Evolutionary conservation across 92 coral and sea anemone species (phyloP), one percentile per base, ranked within the genome.

Genomic region (Pocillopora meandrina): DNA sequence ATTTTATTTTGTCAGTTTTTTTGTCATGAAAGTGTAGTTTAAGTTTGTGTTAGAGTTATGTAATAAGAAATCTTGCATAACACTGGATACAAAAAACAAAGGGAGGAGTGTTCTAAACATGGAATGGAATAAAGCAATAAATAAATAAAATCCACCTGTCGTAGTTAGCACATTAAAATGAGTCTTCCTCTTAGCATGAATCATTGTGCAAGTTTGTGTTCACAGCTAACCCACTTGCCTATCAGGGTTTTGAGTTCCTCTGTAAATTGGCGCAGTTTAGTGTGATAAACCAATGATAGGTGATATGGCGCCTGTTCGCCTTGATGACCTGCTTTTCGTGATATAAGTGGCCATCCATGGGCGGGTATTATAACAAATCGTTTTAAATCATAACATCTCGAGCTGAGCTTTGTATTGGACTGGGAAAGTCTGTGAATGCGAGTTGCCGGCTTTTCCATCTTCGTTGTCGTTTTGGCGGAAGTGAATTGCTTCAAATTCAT

Each of bases 81-180:
- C 19, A 20, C 33, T 18, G 12, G 6, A 15, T 65, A n/a, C 9
- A 34, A 0, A 36, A 10, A 19, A 18, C 26, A 35, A 59, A 70
- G 18, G n/a, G 42, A 60, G 72, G 42, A 60, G 56, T 61, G 52
- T 35, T 58, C 17, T 17, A 70, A 36, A 56, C 56, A 12, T 58
- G 60, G 36, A 11, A 5, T 34, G 47, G 69, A 71, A 34, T 58
- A n/a, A 71, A 69, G 76, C 55, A 34, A 20, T 34, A 52, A 68
- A 70, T 75, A 17, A 75, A 75, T 75, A 75, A 75, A 52, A 58
- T n/a, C 67, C 85, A 81, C 85, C 85, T 71, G 85, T 20, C 47
- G 70, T 7, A 57, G 17, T 35, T 8, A 35, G 12, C 56, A 20
- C 23, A 79, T 79, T 62, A 66, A 63, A 65, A 63, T 33, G 5